Evolutionary conservation across 2,888 invertebrate genomes (phyloP), one percentile per base, ranked within the genome.

Genomic region (Agriopis marginaria): DNA sequence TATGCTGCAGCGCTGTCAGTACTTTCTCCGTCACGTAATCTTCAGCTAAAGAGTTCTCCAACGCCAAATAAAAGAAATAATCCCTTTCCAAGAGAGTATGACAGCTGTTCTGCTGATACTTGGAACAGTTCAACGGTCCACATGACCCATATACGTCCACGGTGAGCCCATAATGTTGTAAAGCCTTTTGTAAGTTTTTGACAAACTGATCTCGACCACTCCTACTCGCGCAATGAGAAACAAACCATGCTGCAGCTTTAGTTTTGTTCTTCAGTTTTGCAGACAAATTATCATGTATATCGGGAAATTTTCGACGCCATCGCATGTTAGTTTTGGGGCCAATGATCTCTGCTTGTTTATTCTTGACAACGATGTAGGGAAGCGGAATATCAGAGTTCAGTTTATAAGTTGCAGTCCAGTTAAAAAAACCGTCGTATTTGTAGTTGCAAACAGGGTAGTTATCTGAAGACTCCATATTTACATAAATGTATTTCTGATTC

Each of bases 11-110:
- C 14, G 95, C 91, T 56, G 94, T 94, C 82, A 96, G 95, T 75
- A 97, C 89, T 83, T 97, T 97, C 82, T 93, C 93, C 0, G 93
- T 92, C 1, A 93, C 89, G 56, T 93, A 93, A 75, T 93, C 93
- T 63, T 90, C 90, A 77, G 96, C 96, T 76, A 96, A 95, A 2
- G 97, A 96, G 85, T 97, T 97, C 87, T 97, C 97, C 79, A 97
- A 96, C 0, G 95, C 90, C 72, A 97, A 86, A 81, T 97, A 97
- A 82, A 97, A 97, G 82, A 95, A 97, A 86, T 97, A 97, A 68
- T 96, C 93, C 12, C 84, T 89, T 72, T 95, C 93, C 55, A 95
- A 71, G 75, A 88, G 83, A 42, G 68, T 72, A 64, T 87, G 81
- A 68, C 94, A 94, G 17, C 79, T 80, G 0, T 79, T 63, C n/a